A percentile compares a stretch with the other conserved stretches of the same genome.
Evolutionary conservation across 2,888 invertebrate genomes (phyloP).

Genomic region (Lottia scabra): DNA sequence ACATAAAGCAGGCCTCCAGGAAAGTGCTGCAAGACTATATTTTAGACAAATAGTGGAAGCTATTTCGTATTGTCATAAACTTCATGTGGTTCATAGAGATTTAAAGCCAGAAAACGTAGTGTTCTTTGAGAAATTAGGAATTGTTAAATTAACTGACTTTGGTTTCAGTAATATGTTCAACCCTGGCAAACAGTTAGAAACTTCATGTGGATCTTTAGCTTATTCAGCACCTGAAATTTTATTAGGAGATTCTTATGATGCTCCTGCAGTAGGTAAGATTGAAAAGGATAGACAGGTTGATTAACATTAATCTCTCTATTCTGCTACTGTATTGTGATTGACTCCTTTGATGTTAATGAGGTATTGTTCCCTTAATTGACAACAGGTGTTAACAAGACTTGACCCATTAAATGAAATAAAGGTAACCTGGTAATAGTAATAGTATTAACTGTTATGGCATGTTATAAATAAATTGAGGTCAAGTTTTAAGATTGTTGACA

Average conservation of each 20-base stretch:
- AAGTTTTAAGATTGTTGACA: no score
- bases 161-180: conserved; percentile 87
- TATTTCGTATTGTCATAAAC: conserved; percentile 96
- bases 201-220: conserved; percentile 97
- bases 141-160: conserved; percentile 99
- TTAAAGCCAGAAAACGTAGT: conserved; percentile 99
- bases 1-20: conserved; percentile 83
- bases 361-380: neutral
- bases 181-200: conserved; percentile 96
- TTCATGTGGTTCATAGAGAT: conserved; percentile 90
- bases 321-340: neutral
- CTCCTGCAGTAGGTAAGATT: conserved; percentile 91
- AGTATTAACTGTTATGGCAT: no score
- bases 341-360: neutral
- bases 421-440: no score
- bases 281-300: no score
- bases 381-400: neutral
- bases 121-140: conserved; percentile 95
- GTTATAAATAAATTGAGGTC: no score
- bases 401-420: no score
- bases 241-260: conserved; percentile 97
- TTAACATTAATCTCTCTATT: neutral
- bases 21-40: conserved; percentile 79
- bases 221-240: conserved; percentile 99
- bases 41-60: conserved; percentile 97